A percentile compares a stretch with the other conserved stretches of the same genome.
Conservation (phyloP, 1,140 invertebrate genomes). For the Drosophila sturtevanti region DNA sequence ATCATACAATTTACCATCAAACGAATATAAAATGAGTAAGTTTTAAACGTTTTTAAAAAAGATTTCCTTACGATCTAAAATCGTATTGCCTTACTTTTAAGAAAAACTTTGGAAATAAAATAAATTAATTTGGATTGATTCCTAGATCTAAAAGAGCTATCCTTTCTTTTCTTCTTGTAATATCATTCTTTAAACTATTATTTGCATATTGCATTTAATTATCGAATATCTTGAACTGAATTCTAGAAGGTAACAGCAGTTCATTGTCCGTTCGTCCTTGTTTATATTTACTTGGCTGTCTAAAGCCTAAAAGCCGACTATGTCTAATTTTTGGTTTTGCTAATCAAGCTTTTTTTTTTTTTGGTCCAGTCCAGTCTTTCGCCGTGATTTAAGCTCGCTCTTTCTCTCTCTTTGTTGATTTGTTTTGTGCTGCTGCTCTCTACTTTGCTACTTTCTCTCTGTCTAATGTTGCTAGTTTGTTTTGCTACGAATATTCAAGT, state of each 20-base stretch:
- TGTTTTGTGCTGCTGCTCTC: neutral
- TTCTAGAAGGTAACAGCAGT: neutral
- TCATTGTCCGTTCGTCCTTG: neutral
- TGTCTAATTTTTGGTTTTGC: slow-evolving; percentile 24
- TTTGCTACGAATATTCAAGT: slow-evolving; percentile 70
- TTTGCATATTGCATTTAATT: too few species aligned
- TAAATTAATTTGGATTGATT: too few species aligned
- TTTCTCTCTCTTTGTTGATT: slow-evolving; percentile 14
- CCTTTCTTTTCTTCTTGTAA: too few species aligned
- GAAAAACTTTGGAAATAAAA: too few species aligned
- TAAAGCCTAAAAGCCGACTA: slow-evolving; percentile 28
- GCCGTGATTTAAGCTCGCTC: slow-evolving; percentile 34
- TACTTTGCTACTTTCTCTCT: slow-evolving; percentile 17
- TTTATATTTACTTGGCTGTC: slow-evolving; percentile 25
- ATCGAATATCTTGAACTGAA: too few species aligned
- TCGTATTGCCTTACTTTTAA: too few species aligned
- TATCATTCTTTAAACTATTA: too few species aligned
- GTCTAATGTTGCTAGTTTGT: slow-evolving; percentile 49
- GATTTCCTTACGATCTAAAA: too few species aligned
- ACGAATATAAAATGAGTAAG: too few species aligned
- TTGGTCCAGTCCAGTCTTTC: slow-evolving; percentile 6
- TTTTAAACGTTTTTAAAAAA: too few species aligned
- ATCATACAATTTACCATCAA: too few species aligned
- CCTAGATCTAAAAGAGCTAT: too few species aligned
- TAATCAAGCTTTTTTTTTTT: slow-evolving; percentile 48